Conservation (phyloP, 2,113 vertebrate species). For the Montifringilla adamsi region DNA sequence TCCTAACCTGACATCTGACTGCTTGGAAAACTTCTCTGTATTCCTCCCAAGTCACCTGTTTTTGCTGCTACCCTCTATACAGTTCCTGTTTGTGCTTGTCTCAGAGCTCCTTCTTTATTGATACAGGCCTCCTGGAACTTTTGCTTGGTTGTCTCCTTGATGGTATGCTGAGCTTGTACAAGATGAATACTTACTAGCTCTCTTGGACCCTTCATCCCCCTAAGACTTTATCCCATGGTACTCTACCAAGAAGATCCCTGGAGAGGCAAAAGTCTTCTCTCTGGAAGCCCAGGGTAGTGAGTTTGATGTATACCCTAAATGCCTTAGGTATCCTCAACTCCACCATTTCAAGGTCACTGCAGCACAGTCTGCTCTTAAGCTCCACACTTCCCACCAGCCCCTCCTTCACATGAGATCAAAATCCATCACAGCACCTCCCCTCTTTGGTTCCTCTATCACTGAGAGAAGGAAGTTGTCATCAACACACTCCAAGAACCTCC, state of each 20-base stretch:
- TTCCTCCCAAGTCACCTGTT: not conserved
- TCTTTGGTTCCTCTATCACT: fast-evolving
- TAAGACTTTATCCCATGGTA: not conserved
- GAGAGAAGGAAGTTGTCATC: not conserved
- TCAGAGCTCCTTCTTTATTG: not conserved
- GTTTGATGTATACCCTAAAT: not conserved
- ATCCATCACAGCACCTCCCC: not conserved
- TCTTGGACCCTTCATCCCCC: not conserved
- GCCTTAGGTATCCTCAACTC: not conserved
- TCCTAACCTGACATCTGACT: not conserved
- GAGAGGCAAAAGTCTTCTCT: not conserved
- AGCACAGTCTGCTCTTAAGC: not conserved
- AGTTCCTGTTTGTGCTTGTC: not conserved
- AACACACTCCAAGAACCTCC: not conserved
- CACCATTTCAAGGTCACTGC: not conserved
- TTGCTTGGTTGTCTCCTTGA: not conserved
- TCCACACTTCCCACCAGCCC: fast-evolving
- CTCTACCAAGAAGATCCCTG: not conserved
- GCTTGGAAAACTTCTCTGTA: not conserved
- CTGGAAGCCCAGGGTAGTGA: not conserved
- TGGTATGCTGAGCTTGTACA: not conserved
- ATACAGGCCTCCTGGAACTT: not conserved
- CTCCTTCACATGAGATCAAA: not conserved
- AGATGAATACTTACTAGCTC: not conserved
- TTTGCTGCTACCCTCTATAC: not conserved